Evolutionary conservation across 2,797 vertebrate genomes (phyloP).

Genomic region (Typhlichthys eigenmanni): DNA sequence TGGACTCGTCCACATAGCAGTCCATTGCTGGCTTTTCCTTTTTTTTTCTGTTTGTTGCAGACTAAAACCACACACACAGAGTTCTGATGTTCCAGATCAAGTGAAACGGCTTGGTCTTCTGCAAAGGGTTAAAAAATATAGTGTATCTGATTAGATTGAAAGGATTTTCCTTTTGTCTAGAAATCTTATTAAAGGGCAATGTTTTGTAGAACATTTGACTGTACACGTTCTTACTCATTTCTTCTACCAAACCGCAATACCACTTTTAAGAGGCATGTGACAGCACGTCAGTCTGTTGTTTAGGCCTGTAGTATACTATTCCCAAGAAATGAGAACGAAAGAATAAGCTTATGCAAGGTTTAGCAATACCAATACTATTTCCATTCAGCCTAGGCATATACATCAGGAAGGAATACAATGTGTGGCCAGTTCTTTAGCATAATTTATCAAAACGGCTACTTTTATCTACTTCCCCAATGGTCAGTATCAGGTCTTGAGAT

Average conservation of each 20-base stretch:
- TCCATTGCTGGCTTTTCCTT: slow-evolving; percentile 1
- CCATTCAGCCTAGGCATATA: slow-evolving; percentile 54
- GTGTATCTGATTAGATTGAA: too few relatives aligned
- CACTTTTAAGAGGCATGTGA: slow-evolving; percentile 11
- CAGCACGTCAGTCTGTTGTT: slow-evolving; percentile 15
- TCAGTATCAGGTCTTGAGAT: too few relatives aligned
- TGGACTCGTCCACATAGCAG: slow-evolving; percentile 21
- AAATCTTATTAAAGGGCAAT: too few relatives aligned
- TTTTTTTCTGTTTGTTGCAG: slow-evolving; percentile 18
- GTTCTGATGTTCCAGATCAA: slow-evolving; percentile 25
- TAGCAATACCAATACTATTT: slow-evolving; percentile 45
- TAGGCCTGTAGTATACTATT: slow-evolving; percentile 15
- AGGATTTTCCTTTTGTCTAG: too few relatives aligned
- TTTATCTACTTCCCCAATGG: too few relatives aligned
- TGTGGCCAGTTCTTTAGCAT: slow-evolving; percentile 70
- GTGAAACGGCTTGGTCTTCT: slow-evolving; percentile 34
- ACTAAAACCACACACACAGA: slow-evolving; percentile 19
- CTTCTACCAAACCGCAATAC: too few relatives aligned
- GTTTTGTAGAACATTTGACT: too few relatives aligned
- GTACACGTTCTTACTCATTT: too few relatives aligned
- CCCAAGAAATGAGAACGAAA: slow-evolving; percentile 23
- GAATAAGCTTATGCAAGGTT: slow-evolving; percentile 6
- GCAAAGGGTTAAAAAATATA: slow-evolving; percentile 33
- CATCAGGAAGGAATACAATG: slow-evolving; percentile 61
- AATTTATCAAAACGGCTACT: slow-evolving; percentile 55